Base-by-base conservation (phyloP, 2,888 invertebrate species). In the Plagiodera versicolora region DNA sequence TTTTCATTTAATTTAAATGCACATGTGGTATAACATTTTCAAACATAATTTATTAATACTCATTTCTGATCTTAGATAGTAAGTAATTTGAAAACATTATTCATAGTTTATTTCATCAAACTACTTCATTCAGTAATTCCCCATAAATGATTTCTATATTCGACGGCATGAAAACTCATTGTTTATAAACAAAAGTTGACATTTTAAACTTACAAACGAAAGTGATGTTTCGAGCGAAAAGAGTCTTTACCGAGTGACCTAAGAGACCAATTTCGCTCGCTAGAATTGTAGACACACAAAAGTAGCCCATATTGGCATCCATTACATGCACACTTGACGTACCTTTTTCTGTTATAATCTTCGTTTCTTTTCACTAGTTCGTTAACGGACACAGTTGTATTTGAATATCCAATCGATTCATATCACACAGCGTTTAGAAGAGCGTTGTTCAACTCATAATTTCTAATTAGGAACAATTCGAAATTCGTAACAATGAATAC, bases 301-400 rank as follows among this genome's bases (percentile, higher is more conserved):
- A 76, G 74, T 80, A 72, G 77, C 73, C 80, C 77, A 72, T 80
- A 80, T 78, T 75, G 77, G 72, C 77, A 75, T 77, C 76, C 75
- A 78, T 77, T 78, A 72, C 72, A 73, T 54, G 48, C 56, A 65
- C 55, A 69, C 60, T 70, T 70, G 65, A 71, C 75, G 68, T 75
- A 78, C 78, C 76, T 75, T 75, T 75, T 74, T 70, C 56, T 48
- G 56, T 19, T 18, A 18, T 56, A 52, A 47, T 56, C 46, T 46
- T 16, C 24, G 8, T 48, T 32, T 20, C 28, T 28, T 18, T 32
- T 11, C 32, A 51, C 24, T 49, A 52, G 14, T 61, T 56, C 19
- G 17, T 35, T 11, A 19, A 32, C 47, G 50, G 53, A 5, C 46
- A n/a, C 49, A 53, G 50, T 28, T 45, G 49, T 32, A 46, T 44